These are phyloP conservation scores for Drosophila paranaensis DNA, from an alignment of 2,888 invertebrate genomes.

Conservation along the genomic window DNA sequence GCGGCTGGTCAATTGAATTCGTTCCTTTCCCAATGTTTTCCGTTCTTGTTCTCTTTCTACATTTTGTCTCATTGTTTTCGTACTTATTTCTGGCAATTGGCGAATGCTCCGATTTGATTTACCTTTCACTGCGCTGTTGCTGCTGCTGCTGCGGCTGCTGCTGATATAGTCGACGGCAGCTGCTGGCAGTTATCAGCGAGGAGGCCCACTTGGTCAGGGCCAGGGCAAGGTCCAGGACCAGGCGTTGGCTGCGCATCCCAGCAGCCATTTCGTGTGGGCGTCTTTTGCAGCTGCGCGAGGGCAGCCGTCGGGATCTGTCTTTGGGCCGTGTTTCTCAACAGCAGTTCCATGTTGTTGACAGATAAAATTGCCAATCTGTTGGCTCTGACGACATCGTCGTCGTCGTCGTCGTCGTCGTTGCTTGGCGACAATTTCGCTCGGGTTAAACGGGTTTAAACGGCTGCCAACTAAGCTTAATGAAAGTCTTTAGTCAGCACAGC, in stretches of 20 bases:
- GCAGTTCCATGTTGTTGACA: conserved; percentile 78
- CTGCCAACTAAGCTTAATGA: conserved; percentile 76
- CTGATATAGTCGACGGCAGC: conserved; percentile 7
- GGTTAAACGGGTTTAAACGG: conserved; percentile 78
- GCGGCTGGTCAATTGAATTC: background rate
- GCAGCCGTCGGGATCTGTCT: conserved; percentile 14
- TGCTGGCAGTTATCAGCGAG: conserved; percentile 38
- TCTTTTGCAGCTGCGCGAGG: conserved; percentile 14
- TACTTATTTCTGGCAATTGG: conserved; percentile 23
- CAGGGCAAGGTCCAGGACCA: background rate
- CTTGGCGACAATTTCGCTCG: conserved; percentile 71
- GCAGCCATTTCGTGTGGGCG: conserved; percentile 66
- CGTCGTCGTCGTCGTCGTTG: conserved; percentile 28
- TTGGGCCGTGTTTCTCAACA: conserved; percentile 45
- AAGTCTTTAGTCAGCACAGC: conserved; percentile 69
- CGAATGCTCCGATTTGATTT: conserved; percentile 39
- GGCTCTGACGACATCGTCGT: conserved; percentile 47
- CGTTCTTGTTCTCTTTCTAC: background rate
- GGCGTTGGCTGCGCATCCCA: conserved; percentile 20
- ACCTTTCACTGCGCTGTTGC: conserved; percentile 44
- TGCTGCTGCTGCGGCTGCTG: background rate
- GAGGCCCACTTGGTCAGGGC: conserved; percentile 15
- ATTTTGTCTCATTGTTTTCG: conserved; percentile 13
- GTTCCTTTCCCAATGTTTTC: conserved; percentile 3
- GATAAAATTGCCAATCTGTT: conserved; percentile 77